These are phyloP conservation scores for Pteropus alecto DNA, from an alignment of 2,113 vertebrate species.

Conservation along the genomic window DNA sequence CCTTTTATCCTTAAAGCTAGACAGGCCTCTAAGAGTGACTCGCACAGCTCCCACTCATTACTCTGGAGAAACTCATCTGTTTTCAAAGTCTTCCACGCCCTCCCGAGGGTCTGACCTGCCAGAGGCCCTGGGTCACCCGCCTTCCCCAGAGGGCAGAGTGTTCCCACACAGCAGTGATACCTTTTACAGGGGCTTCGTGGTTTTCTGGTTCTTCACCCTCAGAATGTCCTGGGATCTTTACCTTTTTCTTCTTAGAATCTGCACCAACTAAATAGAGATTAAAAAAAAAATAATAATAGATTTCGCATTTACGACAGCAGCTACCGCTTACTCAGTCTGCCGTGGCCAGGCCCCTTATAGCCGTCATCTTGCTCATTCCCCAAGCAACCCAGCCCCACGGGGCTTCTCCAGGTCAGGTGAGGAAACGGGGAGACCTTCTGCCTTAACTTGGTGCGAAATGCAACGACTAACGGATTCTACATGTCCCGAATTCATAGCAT, in stretches of 20 bases:
- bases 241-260: slow-evolving; percentile 71
- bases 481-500: accelerated
- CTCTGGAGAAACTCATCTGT: not conserved
- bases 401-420: accelerated
- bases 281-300: not conserved
- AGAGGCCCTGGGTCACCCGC: accelerated
- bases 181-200: slow-evolving; percentile 55
- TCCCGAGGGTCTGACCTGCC: not conserved
- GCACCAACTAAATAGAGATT: slow-evolving; percentile 65
- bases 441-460: accelerated
- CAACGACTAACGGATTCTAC: not conserved
- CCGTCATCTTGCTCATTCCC: accelerated
- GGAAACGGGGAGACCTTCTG: no score
- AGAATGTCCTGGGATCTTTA: slow-evolving; percentile 49
- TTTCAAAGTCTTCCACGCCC: not conserved
- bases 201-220: slow-evolving; percentile 57
- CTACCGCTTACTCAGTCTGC: accelerated
- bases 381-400: accelerated
- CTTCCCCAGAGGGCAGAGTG: not conserved
- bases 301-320: not conserved
- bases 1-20: not conserved
- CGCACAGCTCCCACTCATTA: accelerated
- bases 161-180: slow-evolving; percentile 48
- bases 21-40: not conserved
- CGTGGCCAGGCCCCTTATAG: accelerated